These are phyloP conservation scores for Steatornis caripensis DNA, from an alignment of 2,113 vertebrate genomes.

Conservation along the genomic window DNA sequence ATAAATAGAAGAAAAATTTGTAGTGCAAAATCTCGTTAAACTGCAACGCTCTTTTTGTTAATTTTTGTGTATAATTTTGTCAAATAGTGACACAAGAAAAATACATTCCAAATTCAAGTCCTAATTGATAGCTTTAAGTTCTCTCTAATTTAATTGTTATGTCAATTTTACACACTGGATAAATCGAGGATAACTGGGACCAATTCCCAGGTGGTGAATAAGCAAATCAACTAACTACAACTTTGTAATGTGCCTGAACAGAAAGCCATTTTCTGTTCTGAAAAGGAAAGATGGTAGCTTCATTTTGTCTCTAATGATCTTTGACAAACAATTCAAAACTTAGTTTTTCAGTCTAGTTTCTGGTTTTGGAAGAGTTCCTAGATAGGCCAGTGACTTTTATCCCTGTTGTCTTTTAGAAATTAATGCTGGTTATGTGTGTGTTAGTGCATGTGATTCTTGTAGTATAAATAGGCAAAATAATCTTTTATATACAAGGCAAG, in stretches of 20 bases:
- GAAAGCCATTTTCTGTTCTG: fast-evolving
- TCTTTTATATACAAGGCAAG: not conserved
- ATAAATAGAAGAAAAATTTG: not conserved
- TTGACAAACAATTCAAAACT: not conserved
- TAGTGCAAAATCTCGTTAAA: not conserved
- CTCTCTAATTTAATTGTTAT: not conserved
- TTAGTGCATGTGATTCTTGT: not conserved
- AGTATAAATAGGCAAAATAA: not conserved
- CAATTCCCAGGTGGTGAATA: not conserved
- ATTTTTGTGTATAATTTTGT: not conserved
- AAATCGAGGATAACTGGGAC: not conserved
- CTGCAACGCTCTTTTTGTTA: not conserved
- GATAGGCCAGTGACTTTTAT: not conserved
- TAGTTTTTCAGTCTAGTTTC: not conserved
- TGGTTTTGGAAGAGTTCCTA: not conserved
- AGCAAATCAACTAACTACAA: not conserved
- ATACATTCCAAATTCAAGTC: not conserved
- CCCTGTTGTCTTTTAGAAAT: not conserved
- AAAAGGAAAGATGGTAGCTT: not conserved
- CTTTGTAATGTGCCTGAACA: not conserved
- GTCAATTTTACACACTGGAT: not conserved
- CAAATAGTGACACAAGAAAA: not conserved
- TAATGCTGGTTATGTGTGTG: not conserved
- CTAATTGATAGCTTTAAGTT: not conserved
- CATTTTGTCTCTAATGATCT: not conserved